Evolutionary conservation across 2,113 vertebrate species (phyloP).

Genomic region (Hyla sarda): DNA sequence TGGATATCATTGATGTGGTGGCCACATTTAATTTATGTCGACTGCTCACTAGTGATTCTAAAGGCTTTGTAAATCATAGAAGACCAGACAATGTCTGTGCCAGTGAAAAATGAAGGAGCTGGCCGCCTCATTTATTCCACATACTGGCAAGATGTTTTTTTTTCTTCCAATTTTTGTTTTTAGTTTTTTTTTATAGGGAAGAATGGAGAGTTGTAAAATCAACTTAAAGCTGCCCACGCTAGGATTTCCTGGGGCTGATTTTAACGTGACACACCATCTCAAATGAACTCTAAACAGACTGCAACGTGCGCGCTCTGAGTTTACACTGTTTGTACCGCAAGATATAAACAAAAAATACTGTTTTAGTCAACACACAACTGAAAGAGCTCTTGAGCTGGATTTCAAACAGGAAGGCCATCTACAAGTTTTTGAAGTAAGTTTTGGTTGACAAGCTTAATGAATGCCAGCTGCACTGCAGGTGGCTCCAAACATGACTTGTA

Average conservation of each 20-base stretch:
- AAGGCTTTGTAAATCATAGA: constrained; percentile 43
- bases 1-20: constrained; percentile 34
- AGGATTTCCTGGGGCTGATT: constrained; percentile 29
- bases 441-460: constrained; percentile 53
- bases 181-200: constrained; percentile 12
- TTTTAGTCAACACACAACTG: constrained; percentile 35
- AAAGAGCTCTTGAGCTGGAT: constrained; percentile 35
- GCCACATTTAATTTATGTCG: constrained; percentile 41
- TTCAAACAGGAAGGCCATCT: constrained; percentile 48
- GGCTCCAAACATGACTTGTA: constrained; percentile 45
- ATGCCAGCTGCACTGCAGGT: constrained; percentile 55
- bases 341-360: constrained; percentile 28
- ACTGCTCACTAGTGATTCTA: constrained; percentile 43
- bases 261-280: constrained; percentile 7
- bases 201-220: constrained; percentile 32
- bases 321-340: constrained; percentile 32
- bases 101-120: constrained; percentile 31
- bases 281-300: constrained; percentile 35
- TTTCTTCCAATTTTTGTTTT: not conserved
- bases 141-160: constrained; percentile 34
- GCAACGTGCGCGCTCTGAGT: constrained; percentile 4
- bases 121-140: constrained; percentile 47
- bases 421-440: constrained; percentile 36
- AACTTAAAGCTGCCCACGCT: constrained; percentile 24
- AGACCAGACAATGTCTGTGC: constrained; percentile 5